These are phyloP conservation scores for Orestias chungarensis DNA, from an alignment of 2,797 vertebrate genomes.

Conservation along the genomic window DNA sequence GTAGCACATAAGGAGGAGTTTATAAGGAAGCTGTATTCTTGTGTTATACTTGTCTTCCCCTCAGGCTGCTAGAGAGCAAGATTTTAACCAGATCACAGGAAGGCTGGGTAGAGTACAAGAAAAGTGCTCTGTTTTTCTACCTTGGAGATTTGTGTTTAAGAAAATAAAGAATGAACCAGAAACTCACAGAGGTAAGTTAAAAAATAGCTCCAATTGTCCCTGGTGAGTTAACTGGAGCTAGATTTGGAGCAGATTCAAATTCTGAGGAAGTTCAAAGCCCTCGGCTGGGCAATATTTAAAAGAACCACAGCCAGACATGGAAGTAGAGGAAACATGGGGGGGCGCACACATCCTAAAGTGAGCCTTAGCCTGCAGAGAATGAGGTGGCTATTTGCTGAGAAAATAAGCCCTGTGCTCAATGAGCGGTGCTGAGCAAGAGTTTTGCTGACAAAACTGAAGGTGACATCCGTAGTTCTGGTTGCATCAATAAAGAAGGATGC, in stretches of 20 bases:
- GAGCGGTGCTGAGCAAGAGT: conserved; percentile 46
- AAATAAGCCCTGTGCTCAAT: conserved; percentile 25
- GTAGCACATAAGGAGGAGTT: neutral
- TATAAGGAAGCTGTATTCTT: neutral
- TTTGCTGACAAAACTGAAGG: conserved; percentile 33
- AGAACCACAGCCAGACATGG: conserved; percentile 64
- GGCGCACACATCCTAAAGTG: conserved; percentile 53
- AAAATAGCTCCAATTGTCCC: conserved; percentile 51
- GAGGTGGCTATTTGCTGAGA: conserved; percentile 20
- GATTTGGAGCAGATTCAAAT: conserved; percentile 69
- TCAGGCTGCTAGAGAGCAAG: neutral
- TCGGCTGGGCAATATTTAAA: conserved; percentile 71
- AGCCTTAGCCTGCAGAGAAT: conserved; percentile 47
- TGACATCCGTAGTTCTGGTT: conserved; percentile 28
- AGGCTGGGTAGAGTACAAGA: neutral
- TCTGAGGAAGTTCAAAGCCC: conserved; percentile 77
- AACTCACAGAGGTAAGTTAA: conserved; percentile 48
- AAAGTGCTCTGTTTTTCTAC: neutral
- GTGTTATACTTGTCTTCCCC: neutral
- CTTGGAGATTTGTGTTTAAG: neutral
- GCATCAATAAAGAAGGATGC: conserved; percentile 42
- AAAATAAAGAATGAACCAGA: neutral
- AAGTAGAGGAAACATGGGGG: conserved; percentile 34
- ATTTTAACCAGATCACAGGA: conserved; percentile 1
- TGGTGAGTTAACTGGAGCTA: conserved; percentile 51